These are phyloP conservation scores for Candidula unifasciata DNA, from an alignment of 2,888 invertebrate genomes.

Conservation along the genomic window DNA sequence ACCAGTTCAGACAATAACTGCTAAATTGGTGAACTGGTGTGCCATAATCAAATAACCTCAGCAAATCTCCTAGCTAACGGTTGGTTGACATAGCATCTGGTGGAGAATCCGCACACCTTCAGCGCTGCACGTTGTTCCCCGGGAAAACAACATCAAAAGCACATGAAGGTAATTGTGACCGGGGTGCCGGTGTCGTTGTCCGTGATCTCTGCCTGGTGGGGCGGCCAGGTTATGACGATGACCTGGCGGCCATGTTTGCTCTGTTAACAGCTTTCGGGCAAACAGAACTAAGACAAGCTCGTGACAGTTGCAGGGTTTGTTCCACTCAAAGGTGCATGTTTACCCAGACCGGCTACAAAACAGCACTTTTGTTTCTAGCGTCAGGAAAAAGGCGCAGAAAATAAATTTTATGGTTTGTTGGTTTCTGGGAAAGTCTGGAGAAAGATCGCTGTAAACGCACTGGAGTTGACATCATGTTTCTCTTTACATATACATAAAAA, in stretches of 20 bases:
- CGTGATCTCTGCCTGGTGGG: conserved; percentile 35
- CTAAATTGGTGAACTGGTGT: not conserved
- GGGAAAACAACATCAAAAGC: conserved; percentile 30
- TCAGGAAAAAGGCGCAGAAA: not conserved
- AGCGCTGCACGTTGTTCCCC: conserved; percentile 19
- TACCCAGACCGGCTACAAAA: not conserved
- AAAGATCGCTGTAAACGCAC: too few species aligned
- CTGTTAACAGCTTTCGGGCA: conserved; percentile 10
- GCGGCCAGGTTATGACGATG: not conserved
- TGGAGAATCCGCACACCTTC: not conserved
- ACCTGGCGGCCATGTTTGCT: conserved; percentile 29
- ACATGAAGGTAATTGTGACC: conserved; percentile 28
- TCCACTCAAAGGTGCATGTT: not conserved
- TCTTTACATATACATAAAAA: too few species aligned
- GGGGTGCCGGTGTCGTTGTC: conserved; percentile 15
- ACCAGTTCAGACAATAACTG: not conserved
- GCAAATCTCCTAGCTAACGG: not conserved
- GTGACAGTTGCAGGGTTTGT: conserved; percentile 27
- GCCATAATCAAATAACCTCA: not conserved
- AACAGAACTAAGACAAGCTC: conserved; percentile 25
- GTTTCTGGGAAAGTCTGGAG: conserved; percentile 7
- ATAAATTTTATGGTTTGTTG: not conserved
- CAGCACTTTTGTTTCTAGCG: not conserved
- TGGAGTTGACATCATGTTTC: too few species aligned
- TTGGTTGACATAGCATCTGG: not conserved